These are phyloP conservation scores for Lepidocyrtoides sp. DNA, from an alignment of 2,888 invertebrate genomes.

Conservation along the genomic window DNA sequence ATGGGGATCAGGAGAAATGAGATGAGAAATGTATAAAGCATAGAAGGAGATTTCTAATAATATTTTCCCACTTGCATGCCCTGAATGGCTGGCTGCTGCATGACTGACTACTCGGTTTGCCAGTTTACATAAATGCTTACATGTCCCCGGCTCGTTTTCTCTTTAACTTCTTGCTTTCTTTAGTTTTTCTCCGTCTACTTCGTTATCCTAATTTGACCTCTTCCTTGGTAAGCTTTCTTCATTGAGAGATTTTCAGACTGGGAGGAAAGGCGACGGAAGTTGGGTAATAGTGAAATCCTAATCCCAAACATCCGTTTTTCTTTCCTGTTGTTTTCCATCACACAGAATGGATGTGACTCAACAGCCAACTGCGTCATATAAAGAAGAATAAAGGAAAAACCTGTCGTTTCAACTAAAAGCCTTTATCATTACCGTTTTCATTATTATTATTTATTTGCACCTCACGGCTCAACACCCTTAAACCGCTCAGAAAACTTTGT, in stretches of 20 bases:
- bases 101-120: not conserved
- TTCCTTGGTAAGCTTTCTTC: not conserved
- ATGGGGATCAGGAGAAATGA: not conserved
- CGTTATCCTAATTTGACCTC: constrained; percentile 55
- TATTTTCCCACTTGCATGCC: not conserved
- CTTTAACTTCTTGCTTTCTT: not conserved
- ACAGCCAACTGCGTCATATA: not conserved
- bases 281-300: constrained; percentile 53
- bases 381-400: constrained; percentile 9
- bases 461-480: not conserved
- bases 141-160: not conserved
- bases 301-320: constrained; percentile 57
- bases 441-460: constrained; percentile 21
- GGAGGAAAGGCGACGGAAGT: constrained; percentile 23
- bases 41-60: not conserved
- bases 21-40: not conserved
- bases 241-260: not conserved
- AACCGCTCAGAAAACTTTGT: too few species aligned
- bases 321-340: constrained; percentile 41
- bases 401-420: constrained; percentile 35
- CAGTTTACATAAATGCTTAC: too few species aligned
- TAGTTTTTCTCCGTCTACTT: constrained; percentile 8
- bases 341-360: constrained; percentile 16
- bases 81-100: not conserved
- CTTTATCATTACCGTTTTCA: constrained; percentile 31